phyloP scores from a whole-genome alignment of 2,113 vertebrate genomes.

The Podarcis cretensis region DNA sequence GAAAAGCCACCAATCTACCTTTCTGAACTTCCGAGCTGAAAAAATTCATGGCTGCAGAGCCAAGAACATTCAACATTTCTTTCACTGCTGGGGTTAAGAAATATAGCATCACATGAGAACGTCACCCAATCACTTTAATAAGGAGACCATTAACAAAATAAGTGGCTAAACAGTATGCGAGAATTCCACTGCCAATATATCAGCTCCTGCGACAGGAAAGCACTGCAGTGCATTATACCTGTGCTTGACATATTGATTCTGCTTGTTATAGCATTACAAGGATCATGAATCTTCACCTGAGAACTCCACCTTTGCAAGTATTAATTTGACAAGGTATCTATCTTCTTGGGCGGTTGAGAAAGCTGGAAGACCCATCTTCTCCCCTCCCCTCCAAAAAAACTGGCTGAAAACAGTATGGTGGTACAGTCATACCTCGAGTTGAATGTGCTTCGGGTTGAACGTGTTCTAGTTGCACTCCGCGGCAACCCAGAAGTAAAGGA shows the following conservation, averaged over 20 bases:
- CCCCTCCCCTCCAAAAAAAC: neutral
- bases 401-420: neutral
- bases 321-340: constrained; percentile 54
- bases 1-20: neutral
- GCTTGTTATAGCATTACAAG: constrained; percentile 44
- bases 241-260: constrained; percentile 55
- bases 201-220: constrained; percentile 12
- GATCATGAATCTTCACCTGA: constrained; percentile 53
- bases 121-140: neutral
- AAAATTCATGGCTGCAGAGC: neutral
- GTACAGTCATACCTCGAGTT: neutral
- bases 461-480: too few species aligned
- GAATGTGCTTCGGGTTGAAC: too few species aligned
- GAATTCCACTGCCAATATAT: constrained; percentile 23
- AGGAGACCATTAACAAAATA: constrained; percentile 55
- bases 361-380: too few species aligned
- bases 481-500: too few species aligned
- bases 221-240: constrained; percentile 36
- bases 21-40: neutral
- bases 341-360: constrained; percentile 12
- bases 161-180: constrained; percentile 47
- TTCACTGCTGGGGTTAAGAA: neutral
- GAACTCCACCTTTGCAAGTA: constrained; percentile 40
- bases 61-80: neutral
- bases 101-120: neutral